Base-by-base conservation (phyloP, 2,797 vertebrate species). In the Sebastolobus altivelis region DNA sequence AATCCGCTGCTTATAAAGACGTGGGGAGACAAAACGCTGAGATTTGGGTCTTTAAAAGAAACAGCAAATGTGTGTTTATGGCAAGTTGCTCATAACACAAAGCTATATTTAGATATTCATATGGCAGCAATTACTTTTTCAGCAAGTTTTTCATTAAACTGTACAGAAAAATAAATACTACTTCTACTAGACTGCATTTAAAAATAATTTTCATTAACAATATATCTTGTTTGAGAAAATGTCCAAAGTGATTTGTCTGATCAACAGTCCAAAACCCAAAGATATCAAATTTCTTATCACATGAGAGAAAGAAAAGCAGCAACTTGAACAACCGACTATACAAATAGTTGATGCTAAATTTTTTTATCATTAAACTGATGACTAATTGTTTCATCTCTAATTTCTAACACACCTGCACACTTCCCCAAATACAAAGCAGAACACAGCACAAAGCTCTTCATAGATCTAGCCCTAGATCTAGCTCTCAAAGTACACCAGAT, bases 21-120 rank as follows among this genome's bases (percentile, higher is more conserved):
- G 10, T 16, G 56, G 69, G 62, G 38, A 12, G 20, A 12, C 3
- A 20, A 73, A 71, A 54, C 2, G 5, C 25, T 35, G 16, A 29
- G 14, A 62, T 38, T n/a, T 54, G 6, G 31, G 38, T 63, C 46
- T 65, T 56, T 54, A 16, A 69, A 55, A 13, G 6, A 70, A 3
- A 1, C 38, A 18, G 4, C 4, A 63, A 65, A 55, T 35, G 9
- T 55, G n/a, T 5, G 13, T 33, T 35, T n/a, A n/a, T 54, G 14
- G 22, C 3, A 8, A 46, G 38, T 29, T 22, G 56, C 31, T 68
- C 43, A 38, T 52, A 18, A 65, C 27, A 65, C 33, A 2, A 5
- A 37, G 37, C 8, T 67, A 52, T 65, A 22, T 65, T 65, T n/a
- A 22, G 59, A 55, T 49, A 12, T 65, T 77, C 46, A 49, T 49